Conservation (phyloP, 2,797 vertebrate species). For the Pempheris klunzingeri region DNA sequence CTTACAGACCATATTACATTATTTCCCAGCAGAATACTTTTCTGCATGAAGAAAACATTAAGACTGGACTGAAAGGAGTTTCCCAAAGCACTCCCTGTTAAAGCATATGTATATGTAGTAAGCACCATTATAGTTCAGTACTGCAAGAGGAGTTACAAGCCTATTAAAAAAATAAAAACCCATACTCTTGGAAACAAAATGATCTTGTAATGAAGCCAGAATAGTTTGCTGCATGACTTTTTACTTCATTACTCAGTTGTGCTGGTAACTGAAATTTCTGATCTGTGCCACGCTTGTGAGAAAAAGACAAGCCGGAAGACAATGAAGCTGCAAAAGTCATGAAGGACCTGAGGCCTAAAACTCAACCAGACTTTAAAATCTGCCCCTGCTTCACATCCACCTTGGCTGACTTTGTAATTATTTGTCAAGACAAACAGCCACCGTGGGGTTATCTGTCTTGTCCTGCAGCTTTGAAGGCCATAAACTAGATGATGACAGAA, state of each 20-base stretch:
- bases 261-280: constrained; percentile 46
- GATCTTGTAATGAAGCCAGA: constrained; percentile 21
- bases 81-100: constrained; percentile 28
- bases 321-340: background rate
- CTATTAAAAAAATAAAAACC: constrained; percentile 38
- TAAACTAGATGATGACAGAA: constrained; percentile 37
- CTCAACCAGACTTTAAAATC: constrained; percentile 6
- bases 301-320: constrained; percentile 19
- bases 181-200: constrained; percentile 41
- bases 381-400: constrained; percentile 11
- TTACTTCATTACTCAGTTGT: constrained; percentile 41
- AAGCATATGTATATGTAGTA: constrained; percentile 6
- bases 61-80: constrained; percentile 45
- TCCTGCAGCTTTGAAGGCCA: constrained; percentile 15
- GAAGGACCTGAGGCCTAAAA: constrained; percentile 7
- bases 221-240: constrained; percentile 7
- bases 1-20: constrained; percentile 44
- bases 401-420: constrained; percentile 25
- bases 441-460: background rate
- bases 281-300: constrained; percentile 3
- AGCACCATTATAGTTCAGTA: constrained; percentile 15
- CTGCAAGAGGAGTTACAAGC: constrained; percentile 46
- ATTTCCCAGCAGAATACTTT: constrained; percentile 71
- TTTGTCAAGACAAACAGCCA: constrained; percentile 31
- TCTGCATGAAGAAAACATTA: constrained; percentile 63